These are phyloP conservation scores for Cheilosia pagana DNA, from an alignment of 2,888 invertebrate species.

Conservation along the genomic window DNA sequence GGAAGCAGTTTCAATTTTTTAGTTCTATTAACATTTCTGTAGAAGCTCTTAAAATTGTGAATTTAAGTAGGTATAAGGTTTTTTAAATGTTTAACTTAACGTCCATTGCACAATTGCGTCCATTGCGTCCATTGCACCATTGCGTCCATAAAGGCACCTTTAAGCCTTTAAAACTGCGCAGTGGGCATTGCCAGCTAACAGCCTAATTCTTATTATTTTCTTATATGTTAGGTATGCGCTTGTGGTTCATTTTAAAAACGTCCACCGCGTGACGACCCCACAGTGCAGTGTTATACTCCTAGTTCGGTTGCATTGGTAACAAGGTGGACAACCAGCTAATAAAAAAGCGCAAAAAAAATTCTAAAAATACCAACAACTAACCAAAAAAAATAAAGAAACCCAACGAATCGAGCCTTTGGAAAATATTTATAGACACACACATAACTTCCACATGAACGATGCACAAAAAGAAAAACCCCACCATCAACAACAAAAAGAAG, in stretches of 20 bases:
- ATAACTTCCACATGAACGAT: conserved; percentile 8
- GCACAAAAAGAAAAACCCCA: conserved; percentile 25
- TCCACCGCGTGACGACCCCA: conserved; percentile 4
- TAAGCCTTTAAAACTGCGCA: too few relatives aligned
- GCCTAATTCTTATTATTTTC: not conserved
- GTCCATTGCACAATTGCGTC: too few relatives aligned
- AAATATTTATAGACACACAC: conserved; percentile 55
- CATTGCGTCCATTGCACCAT: too few relatives aligned
- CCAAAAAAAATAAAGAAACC: conserved; percentile 32
- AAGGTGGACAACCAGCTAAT: conserved; percentile 38
- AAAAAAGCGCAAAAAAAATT: conserved; percentile 20
- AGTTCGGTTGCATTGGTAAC: conserved; percentile 36
- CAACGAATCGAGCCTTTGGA: conserved; percentile 56
- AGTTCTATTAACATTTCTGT: too few relatives aligned
- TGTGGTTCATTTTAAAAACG: not conserved
- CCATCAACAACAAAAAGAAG: conserved; percentile 22
- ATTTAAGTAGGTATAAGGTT: too few relatives aligned
- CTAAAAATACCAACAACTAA: conserved; percentile 59
- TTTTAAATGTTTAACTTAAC: too few relatives aligned
- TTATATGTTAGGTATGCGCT: not conserved
- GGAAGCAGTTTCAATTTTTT: too few relatives aligned
- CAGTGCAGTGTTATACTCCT: conserved; percentile 20
- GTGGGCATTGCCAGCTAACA: too few relatives aligned
- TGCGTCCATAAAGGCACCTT: too few relatives aligned
- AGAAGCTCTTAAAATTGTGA: too few relatives aligned